These are phyloP conservation scores for Leptocoma aspasia DNA, from an alignment of 2,113 vertebrate species.

Conservation along the genomic window DNA sequence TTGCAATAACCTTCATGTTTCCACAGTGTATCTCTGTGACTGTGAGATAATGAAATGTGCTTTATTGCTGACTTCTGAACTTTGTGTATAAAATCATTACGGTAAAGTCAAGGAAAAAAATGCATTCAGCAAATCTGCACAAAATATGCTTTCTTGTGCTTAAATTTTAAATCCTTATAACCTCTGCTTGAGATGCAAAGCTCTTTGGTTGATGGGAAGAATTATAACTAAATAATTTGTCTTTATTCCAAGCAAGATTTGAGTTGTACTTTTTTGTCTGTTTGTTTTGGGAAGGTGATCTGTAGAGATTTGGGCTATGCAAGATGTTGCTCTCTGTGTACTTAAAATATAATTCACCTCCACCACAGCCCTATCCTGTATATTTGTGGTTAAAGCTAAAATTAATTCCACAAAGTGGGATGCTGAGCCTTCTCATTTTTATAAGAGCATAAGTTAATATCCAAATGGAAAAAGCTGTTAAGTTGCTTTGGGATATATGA, in stretches of 20 bases:
- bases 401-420: not conserved
- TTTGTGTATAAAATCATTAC: not conserved
- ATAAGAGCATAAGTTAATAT: not conserved
- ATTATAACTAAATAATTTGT: not conserved
- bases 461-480: not conserved
- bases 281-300: conserved; percentile 2
- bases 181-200: not conserved
- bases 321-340: not conserved
- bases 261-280: not conserved
- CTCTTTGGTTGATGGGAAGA: not conserved
- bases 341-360: not conserved
- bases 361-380: not conserved
- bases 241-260: not conserved
- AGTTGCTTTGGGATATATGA: conserved; percentile 1
- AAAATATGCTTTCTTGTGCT: not conserved
- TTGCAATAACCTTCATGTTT: not conserved
- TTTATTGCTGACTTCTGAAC: not conserved
- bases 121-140: not conserved
- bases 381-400: not conserved
- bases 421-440: not conserved
- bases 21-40: not conserved
- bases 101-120: not conserved
- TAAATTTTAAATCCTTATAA: not conserved
- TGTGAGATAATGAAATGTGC: not conserved
- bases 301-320: not conserved